Evolutionary conservation across 37 sponge, comb jelly and placozoan species (phyloP), one percentile per base, ranked within the genome.

Genomic region (Amphimedon queenslandica): DNA sequence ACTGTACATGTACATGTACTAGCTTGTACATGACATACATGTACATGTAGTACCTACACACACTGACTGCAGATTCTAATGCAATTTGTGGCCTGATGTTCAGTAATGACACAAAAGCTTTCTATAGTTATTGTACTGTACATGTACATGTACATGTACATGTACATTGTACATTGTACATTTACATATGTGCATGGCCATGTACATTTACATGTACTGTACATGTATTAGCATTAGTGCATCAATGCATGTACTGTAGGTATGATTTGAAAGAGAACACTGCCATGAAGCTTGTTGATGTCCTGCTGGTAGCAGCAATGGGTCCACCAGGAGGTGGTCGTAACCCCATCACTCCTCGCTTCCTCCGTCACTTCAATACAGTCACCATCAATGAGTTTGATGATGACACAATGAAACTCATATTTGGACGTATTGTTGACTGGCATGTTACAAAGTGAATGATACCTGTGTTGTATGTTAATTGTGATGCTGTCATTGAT

Each of bases 241-340:
- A 47, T 47, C 13, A 47, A 47, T 47, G 53, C 13, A 47, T 47
- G 53, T 18, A 47, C 53, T 18, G 8, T 47, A 47, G 68, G 53
- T 87, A 87, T 61, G 87, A 87, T 71, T 77, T 81, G 37, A 87
- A 87, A 41, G 87, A 87, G 29, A 87, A 76, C 63, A 72, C 82
- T 1, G 74, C 73, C 63, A 89, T 93, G 65, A 96, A 96, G 40
- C 79, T 96, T 63, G 86, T 93, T 42, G 97, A 96, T 73, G 76
- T 89, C 41, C 72, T 81, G 27, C 82, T 97, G 67, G 82, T 97
- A 37, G 84, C 93, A 16, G 89, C 95, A 27, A 97, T 97, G 98
- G 94, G 98, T 36, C 98, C 98, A 0, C 92, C 98, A 33, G 98
- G 98, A 20, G 98, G 98, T 41, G 98, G 98, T 0, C 85, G 98